A percentile compares a stretch with the other conserved stretches of the same genome.
Evolutionary conservation across 2,888 invertebrate species (phyloP).

Genomic region (Agelastica alni): DNA sequence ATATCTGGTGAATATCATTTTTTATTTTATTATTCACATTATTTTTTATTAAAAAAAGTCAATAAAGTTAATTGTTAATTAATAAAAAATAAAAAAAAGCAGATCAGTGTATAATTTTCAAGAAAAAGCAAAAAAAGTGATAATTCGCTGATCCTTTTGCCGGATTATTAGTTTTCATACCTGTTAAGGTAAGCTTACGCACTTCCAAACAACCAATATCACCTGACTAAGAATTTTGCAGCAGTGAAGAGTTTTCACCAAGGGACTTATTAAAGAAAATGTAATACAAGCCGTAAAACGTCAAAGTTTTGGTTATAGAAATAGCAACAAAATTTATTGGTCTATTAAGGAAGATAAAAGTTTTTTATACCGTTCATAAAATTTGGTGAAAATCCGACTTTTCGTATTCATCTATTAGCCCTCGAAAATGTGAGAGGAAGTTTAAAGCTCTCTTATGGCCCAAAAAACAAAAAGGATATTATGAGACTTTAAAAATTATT

Average conservation of each 20-base stretch:
- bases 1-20: too few species aligned
- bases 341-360: conserved; percentile 21
- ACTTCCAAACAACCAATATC: not conserved
- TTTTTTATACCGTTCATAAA: conserved; percentile 17
- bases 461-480: not conserved
- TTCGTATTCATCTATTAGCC: conserved; percentile 24
- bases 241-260: not conserved
- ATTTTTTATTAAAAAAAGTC: too few species aligned
- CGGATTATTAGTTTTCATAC: not conserved
- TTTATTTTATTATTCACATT: too few species aligned
- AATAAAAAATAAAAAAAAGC: too few species aligned
- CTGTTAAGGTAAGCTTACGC: too few species aligned
- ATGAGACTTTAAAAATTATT: conserved; percentile 1
- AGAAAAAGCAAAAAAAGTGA: too few species aligned
- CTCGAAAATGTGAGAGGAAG: conserved; percentile 12
- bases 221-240: not conserved
- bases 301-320: conserved; percentile 20
- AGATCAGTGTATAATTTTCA: too few species aligned
- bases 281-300: conserved; percentile 15
- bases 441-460: conserved; percentile 6
- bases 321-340: conserved; percentile 18
- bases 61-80: too few species aligned
- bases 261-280: conserved; percentile 10
- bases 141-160: too few species aligned
- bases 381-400: conserved; percentile 10